Evolutionary conservation across 2,797 vertebrate genomes (phyloP).

Genomic region (Synanceia verrucosa): DNA sequence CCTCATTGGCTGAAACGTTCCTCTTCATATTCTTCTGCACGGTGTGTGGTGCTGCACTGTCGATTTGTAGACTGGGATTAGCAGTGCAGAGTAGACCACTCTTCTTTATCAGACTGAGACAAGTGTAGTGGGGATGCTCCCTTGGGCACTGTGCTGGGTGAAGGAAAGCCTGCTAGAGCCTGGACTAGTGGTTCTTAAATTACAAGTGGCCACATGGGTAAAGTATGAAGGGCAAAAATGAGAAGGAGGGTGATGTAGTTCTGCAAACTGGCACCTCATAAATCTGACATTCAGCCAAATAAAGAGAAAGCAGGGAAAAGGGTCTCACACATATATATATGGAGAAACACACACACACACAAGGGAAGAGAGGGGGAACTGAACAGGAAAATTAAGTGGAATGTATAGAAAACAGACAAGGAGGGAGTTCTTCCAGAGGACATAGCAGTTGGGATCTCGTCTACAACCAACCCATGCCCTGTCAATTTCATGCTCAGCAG

Average conservation of each 20-base stretch:
- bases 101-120: conserved; percentile 62
- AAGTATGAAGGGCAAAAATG: conserved; percentile 54
- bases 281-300: conserved; percentile 74
- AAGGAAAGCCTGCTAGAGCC: conserved; percentile 32
- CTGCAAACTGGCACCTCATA: conserved; percentile 71
- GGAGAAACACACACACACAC: neutral
- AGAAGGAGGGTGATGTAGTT: conserved; percentile 57
- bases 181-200: conserved; percentile 64
- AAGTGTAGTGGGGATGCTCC: conserved; percentile 54
- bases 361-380: conserved; percentile 23
- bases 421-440: conserved; percentile 44
- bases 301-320: conserved; percentile 39
- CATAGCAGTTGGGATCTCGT: conserved; percentile 52
- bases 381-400: conserved; percentile 57
- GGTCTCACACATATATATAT: neutral
- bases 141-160: conserved; percentile 38
- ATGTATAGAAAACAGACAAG: conserved; percentile 43
- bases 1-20: conserved; percentile 27
- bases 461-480: conserved; percentile 56
- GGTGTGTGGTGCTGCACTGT: conserved; percentile 19
- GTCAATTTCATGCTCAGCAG: conserved; percentile 85
- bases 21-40: conserved; percentile 33
- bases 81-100: conserved; percentile 44
- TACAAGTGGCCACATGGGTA: conserved; percentile 69
- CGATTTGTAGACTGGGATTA: conserved; percentile 52